phyloP scores from a whole-genome alignment of 35 echinoderm and acorn worm species.

The Hemicentrotus pulcherrimus region DNA sequence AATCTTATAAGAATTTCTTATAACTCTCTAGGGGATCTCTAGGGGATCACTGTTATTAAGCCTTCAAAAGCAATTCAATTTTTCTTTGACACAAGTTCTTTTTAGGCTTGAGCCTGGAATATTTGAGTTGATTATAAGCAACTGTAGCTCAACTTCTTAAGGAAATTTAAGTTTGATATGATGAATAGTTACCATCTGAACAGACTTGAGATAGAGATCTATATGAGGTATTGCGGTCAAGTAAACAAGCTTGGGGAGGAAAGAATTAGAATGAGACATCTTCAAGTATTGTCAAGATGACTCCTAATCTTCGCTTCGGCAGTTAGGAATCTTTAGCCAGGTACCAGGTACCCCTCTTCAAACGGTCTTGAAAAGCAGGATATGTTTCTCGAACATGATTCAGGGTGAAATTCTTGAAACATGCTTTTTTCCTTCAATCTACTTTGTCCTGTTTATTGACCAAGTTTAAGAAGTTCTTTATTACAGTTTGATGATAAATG shows the following conservation, averaged over 20 bases:
- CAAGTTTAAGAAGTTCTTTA: neutral
- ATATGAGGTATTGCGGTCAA: neutral
- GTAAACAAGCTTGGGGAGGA: neutral
- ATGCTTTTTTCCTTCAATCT: neutral
- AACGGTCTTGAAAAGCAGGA: neutral
- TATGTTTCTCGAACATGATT: neutral
- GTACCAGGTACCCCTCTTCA: neutral
- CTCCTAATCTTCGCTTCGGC: neutral
- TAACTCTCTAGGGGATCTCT: too few species aligned
- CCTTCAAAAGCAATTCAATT: too few species aligned
- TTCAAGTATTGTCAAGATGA: neutral
- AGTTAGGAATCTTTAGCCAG: neutral
- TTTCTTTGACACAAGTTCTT: too few species aligned
- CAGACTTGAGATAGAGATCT: neutral
- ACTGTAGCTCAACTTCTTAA: too few species aligned
- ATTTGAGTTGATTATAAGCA: too few species aligned
- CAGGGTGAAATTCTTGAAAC: neutral
- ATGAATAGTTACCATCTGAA: too few species aligned
- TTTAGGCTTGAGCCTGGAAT: too few species aligned
- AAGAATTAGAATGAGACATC: neutral
- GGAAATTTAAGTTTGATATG: too few species aligned
- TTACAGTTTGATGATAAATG: too few species aligned
- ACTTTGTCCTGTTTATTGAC: neutral
- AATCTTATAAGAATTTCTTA: too few species aligned
- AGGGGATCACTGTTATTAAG: too few species aligned